Evolutionary conservation across 1,140 invertebrate genomes (phyloP).

Genomic region (Aphidius ervi): DNA sequence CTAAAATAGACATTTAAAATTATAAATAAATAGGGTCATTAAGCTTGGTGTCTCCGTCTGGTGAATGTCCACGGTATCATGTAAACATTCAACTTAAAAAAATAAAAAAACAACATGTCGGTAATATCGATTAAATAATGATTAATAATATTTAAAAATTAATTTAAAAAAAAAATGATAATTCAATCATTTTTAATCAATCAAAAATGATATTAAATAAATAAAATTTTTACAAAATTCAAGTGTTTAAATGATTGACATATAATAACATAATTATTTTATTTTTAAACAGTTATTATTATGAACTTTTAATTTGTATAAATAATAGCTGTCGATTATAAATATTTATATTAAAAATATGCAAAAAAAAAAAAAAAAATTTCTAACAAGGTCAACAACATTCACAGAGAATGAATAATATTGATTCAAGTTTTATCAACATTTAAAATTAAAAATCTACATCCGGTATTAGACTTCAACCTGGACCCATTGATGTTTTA

Average conservation of each 20-base stretch:
- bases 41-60: constrained; percentile 42
- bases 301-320: neutral
- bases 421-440: too few species aligned
- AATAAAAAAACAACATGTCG: constrained; percentile 26
- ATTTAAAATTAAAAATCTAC: too few species aligned
- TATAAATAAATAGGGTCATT: neutral
- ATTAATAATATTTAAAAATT: too few species aligned
- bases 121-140: constrained; percentile 32
- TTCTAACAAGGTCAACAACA: constrained; percentile 37
- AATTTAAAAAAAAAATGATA: too few species aligned
- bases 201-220: too few species aligned
- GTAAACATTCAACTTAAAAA: constrained; percentile 14
- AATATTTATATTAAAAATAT: constrained; percentile 2
- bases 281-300: neutral
- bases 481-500: too few species aligned
- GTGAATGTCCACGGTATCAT: constrained; percentile 37
- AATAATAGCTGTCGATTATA: neutral
- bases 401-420: constrained; percentile 19
- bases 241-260: neutral
- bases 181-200: too few species aligned
- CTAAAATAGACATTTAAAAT: too few species aligned
- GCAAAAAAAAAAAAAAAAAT: neutral
- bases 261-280: too few species aligned
- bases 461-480: too few species aligned
- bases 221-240: too few species aligned